Base-by-base conservation (phyloP, 2,888 invertebrate genomes). In the Hartigia nigra region DNA sequence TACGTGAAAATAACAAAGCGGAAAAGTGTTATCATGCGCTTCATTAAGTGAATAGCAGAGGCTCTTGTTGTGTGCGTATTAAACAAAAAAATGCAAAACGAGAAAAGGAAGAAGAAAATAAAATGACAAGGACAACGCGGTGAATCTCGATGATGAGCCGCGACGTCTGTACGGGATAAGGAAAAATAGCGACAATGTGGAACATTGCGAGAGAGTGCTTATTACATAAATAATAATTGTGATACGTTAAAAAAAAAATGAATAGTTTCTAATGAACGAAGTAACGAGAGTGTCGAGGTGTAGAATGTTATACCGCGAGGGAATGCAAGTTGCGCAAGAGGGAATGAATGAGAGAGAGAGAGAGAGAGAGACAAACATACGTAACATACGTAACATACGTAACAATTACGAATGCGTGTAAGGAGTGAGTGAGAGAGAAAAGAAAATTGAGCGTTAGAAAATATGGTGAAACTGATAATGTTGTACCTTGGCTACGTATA, bases 191-290 rank as follows among this genome's bases (percentile, higher is more conserved):
- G 78, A 37, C 69, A 37, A 55, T 55, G 55, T 55, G 37, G 74
- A 39, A 72, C 69, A 79, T 74, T 35, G 69, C 4, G 70, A 55
- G 55, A 1, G 23, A 55, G 55, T 55, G 55, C 55, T 55, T 55
- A 55, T 55, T 55, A 55, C 23, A 55, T 72, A 76, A 81, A 80
- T 78, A 75, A 80, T 76, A 76, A 81, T 81, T 81, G 81, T 81
- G 81, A 81, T 81, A 81, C 35, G 74, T 75, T 72, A 80, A 77
- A 79, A 75, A 77, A 79, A 75, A 32, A 72, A 79, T 79, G 76
- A 79, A 79, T 76, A 79, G 74, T 79, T 77, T 70, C 31, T 70
- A 72, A 72, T 14, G 12, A 31, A 55, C 31, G 12, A 14, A 72
- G 72, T 31, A 14, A 34, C 72, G 32, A 34, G 32, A 34, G 9